Evolutionary conservation across 1,140 invertebrate genomes (phyloP), one percentile per base, ranked within the genome.

Genomic region (Drosophila pachea): DNA sequence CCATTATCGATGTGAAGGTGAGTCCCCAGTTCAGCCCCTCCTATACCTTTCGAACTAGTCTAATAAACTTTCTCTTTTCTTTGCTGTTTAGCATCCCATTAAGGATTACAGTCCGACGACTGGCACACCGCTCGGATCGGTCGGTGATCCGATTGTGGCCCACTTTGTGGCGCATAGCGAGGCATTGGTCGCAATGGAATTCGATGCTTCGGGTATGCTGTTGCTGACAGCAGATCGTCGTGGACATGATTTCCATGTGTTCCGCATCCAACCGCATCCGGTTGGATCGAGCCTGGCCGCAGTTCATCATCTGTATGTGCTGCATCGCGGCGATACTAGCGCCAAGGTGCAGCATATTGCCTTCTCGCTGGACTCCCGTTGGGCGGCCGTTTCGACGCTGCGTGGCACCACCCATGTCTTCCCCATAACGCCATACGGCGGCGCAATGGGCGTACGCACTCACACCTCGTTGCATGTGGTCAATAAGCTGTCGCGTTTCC

Each of bases 371-470:
- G 98, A 99, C 90, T 97, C 96, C 43, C 94, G 98, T 52, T 99
- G 98, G 98, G 94, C 97, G 7, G 95, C 97, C 11, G 94, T 99
- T 1, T 97, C 96, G 29, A 99, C 98, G 5, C 91, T 98, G 71
- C 93, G 98, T 68, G 98, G 98, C 61, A 99, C 98, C 2, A 98
- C 97, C 12, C 98, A 99, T 89, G 94, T 99, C 47, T 99, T 99
- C 91, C 97, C 98, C 1, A 94, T 99, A 7, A 97, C 96, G 22
- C 96, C 97, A n/a, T 99, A 99, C 89, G 98, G 98, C 68, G 98
- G 97, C 65, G 92, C 94, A 55, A 93, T 97, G 49, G 96, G 95
- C 60, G 93, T 97, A 31, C 92, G 98, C 65, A 99, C 98, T 7
- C 98, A 99, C 90, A 95, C 95, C 38, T 95, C 95, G 35, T 93